phyloP scores from a whole-genome alignment of 2,888 invertebrate genomes.

The Zhuqinia jingwanae region DNA sequence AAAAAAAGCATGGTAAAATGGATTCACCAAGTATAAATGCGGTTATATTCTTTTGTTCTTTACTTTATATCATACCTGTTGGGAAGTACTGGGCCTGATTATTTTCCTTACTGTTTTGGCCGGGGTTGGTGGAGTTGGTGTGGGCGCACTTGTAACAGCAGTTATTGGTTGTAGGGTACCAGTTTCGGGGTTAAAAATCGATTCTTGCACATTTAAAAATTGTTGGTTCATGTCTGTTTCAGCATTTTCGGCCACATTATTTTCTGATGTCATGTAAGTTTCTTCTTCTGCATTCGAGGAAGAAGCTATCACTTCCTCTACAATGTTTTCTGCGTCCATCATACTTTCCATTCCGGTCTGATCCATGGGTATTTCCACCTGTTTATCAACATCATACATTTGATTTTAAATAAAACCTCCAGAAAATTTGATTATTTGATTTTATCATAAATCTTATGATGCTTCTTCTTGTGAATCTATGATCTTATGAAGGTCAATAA shows the following conservation, averaged over 20 bases:
- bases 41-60: background rate
- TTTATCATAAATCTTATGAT: no score
- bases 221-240: conserved; percentile 70
- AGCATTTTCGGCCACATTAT: conserved; percentile 40
- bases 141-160: conserved; percentile 35
- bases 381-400: no score
- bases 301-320: conserved; percentile 77
- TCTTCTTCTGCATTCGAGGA: conserved; percentile 66
- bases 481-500: background rate
- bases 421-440: no score
- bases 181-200: conserved; percentile 78
- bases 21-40: no score
- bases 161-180: conserved; percentile 77
- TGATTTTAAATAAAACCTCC: background rate
- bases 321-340: conserved; percentile 74
- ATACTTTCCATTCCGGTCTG: conserved; percentile 74
- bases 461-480: no score
- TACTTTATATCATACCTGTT: conserved; percentile 22
- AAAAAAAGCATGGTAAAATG: background rate
- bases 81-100: conserved; percentile 11
- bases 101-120: conserved; percentile 46
- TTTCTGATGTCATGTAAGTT: conserved; percentile 60
- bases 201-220: conserved; percentile 76
- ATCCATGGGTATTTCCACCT: conserved; percentile 76
- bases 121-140: conserved; percentile 44